Base-by-base conservation (phyloP, 64 coral and sea anemone species). In the Montipora cactus region DNA sequence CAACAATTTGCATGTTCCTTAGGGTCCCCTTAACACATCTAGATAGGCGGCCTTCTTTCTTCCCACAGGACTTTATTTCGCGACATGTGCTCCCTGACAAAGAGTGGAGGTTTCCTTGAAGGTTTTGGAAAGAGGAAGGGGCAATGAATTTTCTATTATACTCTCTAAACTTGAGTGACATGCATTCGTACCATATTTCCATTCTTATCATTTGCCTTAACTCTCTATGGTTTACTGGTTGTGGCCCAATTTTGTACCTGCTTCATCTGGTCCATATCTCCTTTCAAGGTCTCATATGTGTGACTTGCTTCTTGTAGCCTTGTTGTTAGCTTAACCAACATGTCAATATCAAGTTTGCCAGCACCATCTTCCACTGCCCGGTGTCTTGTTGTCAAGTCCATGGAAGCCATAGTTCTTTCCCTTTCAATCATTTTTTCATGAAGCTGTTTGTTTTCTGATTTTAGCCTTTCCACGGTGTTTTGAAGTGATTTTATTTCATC, bases 271-370 rank as follows among this genome's bases (percentile, higher is more conserved):
- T 82, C 91, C 98, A 99, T 99, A 80, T 99, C 98, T 44, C 76
- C 84, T 74, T 79, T 88, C 8, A 99, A 52, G 12, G 89, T 89
- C 84, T 99, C 98, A 88, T 96, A 99, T 46, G 98, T 96, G 18
- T 92, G 75, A 77, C 95, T 99, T 69, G 95, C 92, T 96, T 99
- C 95, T 75, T 99, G 98, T n/a, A 99, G 55, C 22, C 96, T 96
- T 37, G 95, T 83, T 4, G 98, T 99, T 4, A 99, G 62, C 64
- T 94, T 99, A 4, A 98, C 91, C 59, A 98, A 74, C 90, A 98
- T 98, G 47, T 98, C 96, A 52, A 98, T 94, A 53, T 98, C 96
- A 4, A 87, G 48, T 80, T 94, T 94, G 20, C 37, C 71, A 84
- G 72, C 37, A 45, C 89, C 83, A 15, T 90, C 93, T 4, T 95